Evolutionary conservation across 2,888 invertebrate genomes (phyloP).

Genomic region (Philereme vetulata): DNA sequence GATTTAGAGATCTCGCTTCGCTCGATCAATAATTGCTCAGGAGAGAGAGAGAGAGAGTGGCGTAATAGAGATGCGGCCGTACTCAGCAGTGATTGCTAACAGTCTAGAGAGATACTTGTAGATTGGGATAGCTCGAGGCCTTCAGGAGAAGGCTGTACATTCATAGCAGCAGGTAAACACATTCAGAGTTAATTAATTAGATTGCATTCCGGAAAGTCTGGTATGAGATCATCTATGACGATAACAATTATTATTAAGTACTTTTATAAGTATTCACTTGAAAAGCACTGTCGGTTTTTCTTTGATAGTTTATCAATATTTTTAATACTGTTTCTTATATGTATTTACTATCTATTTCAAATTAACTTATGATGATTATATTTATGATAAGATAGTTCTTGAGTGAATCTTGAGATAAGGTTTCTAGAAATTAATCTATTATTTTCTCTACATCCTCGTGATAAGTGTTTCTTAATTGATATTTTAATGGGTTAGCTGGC

Average conservation of each 20-base stretch:
- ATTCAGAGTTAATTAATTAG: not conserved
- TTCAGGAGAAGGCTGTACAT: too few species aligned
- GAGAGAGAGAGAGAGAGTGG: too few species aligned
- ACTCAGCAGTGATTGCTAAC: too few species aligned
- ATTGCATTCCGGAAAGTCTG: not conserved
- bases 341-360: slow-evolving; percentile 9
- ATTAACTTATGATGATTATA: slow-evolving; percentile 12
- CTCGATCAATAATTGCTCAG: too few species aligned
- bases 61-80: too few species aligned
- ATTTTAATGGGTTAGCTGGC: slow-evolving; percentile 1
- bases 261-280: not conserved
- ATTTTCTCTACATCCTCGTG: not conserved
- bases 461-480: slow-evolving; percentile 14
- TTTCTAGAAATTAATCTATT: slow-evolving; percentile 6
- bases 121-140: too few species aligned
- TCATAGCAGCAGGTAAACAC: not conserved
- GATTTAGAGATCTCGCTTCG: too few species aligned
- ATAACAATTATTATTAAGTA: not conserved
- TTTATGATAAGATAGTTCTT: slow-evolving; percentile 9
- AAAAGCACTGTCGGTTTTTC: slow-evolving; percentile 6
- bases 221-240: not conserved
- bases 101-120: too few species aligned
- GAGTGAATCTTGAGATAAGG: slow-evolving; percentile 17
- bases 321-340: slow-evolving; percentile 7
- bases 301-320: slow-evolving; percentile 8